Conservation (phyloP, 2,888 invertebrate species). For the Oscheius myriophilus region DNA sequence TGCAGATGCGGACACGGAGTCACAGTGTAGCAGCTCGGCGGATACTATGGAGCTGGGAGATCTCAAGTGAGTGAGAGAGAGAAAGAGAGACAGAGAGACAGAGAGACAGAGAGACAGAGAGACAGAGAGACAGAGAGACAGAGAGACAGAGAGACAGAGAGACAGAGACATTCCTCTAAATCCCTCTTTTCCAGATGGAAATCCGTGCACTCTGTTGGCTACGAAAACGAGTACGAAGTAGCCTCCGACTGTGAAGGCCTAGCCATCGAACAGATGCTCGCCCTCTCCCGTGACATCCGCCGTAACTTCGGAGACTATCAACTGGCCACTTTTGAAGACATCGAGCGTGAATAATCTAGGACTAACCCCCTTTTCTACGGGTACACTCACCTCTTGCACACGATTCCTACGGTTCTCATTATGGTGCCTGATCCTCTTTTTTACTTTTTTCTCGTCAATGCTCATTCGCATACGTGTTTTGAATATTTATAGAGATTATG, state of each 20-base stretch:
- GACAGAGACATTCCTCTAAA: too few species aligned
- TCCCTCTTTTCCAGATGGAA: conserved; percentile 49
- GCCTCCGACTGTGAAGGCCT: conserved; percentile 59
- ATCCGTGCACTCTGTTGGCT: conserved; percentile 68
- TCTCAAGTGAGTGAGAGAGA: too few species aligned
- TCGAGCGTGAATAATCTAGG: conserved; percentile 31
- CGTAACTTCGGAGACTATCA: conserved; percentile 68
- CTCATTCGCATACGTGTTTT: too few species aligned
- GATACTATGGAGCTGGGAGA: conserved; percentile 36
- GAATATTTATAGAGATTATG: too few species aligned
- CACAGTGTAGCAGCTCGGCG: conserved; percentile 47
- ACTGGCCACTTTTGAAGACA: conserved; percentile 66
- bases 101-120: too few species aligned
- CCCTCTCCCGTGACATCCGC: conserved; percentile 61
- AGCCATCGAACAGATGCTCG: conserved; percentile 51
- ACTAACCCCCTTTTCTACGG: neutral
- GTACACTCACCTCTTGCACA: too few species aligned
- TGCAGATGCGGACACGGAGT: conserved; percentile 43
- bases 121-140: too few species aligned
- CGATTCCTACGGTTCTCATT: too few species aligned
- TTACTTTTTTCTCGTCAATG: too few species aligned
- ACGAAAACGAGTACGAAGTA: conserved; percentile 69
- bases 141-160: neutral
- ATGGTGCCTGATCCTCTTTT: too few species aligned
- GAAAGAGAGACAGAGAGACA: too few species aligned